Conservation (phyloP, 2,888 invertebrate species). For the Cryptocephalus moraei region DNA sequence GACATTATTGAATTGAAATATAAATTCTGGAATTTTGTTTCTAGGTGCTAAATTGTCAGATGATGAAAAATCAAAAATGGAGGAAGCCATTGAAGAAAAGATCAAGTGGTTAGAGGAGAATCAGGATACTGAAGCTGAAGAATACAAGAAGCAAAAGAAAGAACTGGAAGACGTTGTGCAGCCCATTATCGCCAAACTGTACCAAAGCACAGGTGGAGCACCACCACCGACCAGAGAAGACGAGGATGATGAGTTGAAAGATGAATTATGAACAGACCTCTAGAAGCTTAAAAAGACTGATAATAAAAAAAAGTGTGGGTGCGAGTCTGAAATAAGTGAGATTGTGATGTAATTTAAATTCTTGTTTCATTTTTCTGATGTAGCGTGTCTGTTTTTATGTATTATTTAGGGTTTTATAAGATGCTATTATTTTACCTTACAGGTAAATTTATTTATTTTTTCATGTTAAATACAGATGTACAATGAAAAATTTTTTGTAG, state of each 20-base stretch:
- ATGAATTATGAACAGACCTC: constrained; percentile 57
- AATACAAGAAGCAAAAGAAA: constrained; percentile 88
- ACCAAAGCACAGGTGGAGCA: constrained; percentile 68
- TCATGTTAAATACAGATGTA: not conserved
- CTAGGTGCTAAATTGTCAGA: constrained; percentile 74
- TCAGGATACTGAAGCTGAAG: constrained; percentile 78
- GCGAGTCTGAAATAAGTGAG: not conserved
- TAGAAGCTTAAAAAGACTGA: not conserved
- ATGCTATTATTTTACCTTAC: not conserved
- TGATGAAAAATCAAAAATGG: constrained; percentile 89
- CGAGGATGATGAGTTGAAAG: constrained; percentile 69
- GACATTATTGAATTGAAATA: too few species aligned
- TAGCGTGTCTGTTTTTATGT: not conserved
- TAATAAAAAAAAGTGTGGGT: not conserved
- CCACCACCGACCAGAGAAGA: constrained; percentile 54
- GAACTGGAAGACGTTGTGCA: constrained; percentile 90
- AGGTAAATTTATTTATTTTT: constrained; percentile 1
- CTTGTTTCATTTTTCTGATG: not conserved
- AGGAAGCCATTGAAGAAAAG: constrained; percentile 87
- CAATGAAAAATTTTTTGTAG: not conserved
- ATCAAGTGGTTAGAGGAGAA: constrained; percentile 98
- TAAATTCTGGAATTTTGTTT: not conserved
- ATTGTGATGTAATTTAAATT: not conserved
- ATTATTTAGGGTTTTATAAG: not conserved
- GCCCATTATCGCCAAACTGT: constrained; percentile 94